These are phyloP conservation scores for Bradypus variegatus DNA, from an alignment of 2,797 vertebrate genomes.

Conservation along the genomic window DNA sequence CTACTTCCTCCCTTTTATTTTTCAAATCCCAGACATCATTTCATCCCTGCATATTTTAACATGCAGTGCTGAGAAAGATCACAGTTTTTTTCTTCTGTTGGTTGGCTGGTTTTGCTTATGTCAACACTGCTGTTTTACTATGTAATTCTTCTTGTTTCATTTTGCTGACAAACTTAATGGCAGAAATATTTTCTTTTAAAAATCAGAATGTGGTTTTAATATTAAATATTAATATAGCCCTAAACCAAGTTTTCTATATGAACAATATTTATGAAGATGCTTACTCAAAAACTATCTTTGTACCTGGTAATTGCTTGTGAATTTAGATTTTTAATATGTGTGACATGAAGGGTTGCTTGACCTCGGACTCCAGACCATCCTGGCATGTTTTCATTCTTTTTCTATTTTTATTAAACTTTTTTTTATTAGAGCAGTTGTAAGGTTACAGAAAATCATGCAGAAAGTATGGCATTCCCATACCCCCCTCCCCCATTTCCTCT, in stretches of 20 bases:
- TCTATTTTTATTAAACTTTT: no score
- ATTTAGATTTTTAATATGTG: background rate
- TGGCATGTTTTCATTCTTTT: background rate
- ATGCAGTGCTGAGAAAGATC: background rate
- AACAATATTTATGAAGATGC: background rate
- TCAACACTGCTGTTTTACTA: background rate
- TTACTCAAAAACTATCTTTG: background rate
- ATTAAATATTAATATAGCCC: background rate
- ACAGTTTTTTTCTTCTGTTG: background rate
- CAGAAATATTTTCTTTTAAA: background rate
- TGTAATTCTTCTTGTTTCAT: background rate
- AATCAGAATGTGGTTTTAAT: background rate
- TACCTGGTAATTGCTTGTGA: background rate
- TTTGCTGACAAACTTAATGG: background rate
- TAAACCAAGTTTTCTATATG: background rate
- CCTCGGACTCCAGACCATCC: background rate
- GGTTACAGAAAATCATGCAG: no score
- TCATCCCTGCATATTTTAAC: background rate
- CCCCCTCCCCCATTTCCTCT: no score
- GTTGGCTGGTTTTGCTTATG: background rate
- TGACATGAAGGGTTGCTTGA: background rate
- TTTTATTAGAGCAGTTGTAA: no score
- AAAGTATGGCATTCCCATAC: no score
- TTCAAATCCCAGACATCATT: background rate
- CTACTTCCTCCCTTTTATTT: background rate